Percentiles rank a stretch among this genome's conserved stretches.
Conservation (phyloP, 2,797 vertebrate genomes). For the Decapterus maruadsi region DNA sequence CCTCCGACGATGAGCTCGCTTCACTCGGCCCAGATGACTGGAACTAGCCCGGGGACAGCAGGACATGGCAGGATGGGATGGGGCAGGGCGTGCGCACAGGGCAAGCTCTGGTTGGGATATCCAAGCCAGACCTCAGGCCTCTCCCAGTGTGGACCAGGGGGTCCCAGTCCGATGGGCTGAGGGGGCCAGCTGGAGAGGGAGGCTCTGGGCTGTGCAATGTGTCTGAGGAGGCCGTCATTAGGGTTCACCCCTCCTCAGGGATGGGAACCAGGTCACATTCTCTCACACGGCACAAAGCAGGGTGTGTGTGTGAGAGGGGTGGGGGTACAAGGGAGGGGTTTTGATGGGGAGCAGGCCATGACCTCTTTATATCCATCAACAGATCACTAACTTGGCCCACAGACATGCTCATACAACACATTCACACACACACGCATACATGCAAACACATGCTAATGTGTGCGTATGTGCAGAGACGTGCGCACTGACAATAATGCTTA, state of each 20-base stretch:
- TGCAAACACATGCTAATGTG: slow-evolving; percentile 60
- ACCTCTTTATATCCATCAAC: slow-evolving; percentile 90
- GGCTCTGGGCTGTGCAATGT: slow-evolving; percentile 74
- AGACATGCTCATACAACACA: slow-evolving; percentile 73
- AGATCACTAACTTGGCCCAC: slow-evolving; percentile 83
- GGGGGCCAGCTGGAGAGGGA: slow-evolving; percentile 83
- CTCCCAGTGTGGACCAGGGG: slow-evolving; percentile 59
- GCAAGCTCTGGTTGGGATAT: slow-evolving; percentile 10
- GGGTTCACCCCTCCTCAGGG: slow-evolving; percentile 84
- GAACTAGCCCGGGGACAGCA: slow-evolving; percentile 1
- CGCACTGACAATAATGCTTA: slow-evolving; percentile 49
- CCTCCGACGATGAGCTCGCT: slow-evolving; percentile 1
- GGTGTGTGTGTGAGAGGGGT: slow-evolving; percentile 79
- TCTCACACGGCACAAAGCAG: slow-evolving; percentile 86
- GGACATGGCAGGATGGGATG: slow-evolving; percentile 6
- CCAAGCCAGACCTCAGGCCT: slow-evolving; percentile 30
- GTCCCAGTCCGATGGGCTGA: slow-evolving; percentile 60
- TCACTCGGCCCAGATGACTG: slow-evolving; percentile 6
- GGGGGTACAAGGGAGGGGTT: slow-evolving; percentile 81
- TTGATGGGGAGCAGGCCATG: slow-evolving; percentile 85
- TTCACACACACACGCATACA: slow-evolving; percentile 63
- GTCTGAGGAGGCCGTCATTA: slow-evolving; percentile 85
- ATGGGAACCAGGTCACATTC: slow-evolving; percentile 91
- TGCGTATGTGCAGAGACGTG: slow-evolving; percentile 44
- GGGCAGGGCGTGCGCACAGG: slow-evolving; percentile 14